phyloP scores from a whole-genome alignment of 2,888 invertebrate genomes.

The Pammene aurita region DNA sequence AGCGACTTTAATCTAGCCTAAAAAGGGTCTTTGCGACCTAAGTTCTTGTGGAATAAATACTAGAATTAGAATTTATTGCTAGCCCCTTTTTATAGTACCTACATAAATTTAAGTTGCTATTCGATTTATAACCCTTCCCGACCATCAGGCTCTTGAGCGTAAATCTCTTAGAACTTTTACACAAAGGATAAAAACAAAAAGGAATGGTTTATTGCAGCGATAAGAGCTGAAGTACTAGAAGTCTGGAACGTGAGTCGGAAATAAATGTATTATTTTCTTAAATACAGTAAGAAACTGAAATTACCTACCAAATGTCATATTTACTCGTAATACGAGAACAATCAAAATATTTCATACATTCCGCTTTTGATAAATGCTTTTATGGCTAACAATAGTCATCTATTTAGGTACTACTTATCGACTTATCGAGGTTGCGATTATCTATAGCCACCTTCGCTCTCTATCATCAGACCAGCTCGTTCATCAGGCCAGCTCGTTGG shows the following conservation, averaged over 20 bases:
- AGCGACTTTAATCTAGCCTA: too few species aligned
- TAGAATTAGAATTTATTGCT: not conserved
- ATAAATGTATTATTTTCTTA: conserved; percentile 6
- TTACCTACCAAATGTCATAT: not conserved
- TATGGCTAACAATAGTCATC: too few species aligned
- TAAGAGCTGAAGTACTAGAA: conserved; percentile 20
- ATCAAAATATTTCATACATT: too few species aligned
- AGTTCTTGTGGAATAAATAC: not conserved
- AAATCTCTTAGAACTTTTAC: conserved; percentile 13
- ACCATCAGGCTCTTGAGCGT: conserved; percentile 10
- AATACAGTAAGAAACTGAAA: not conserved
- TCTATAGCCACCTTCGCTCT: too few species aligned
- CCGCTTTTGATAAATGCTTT: too few species aligned
- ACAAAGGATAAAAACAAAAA: conserved; percentile 1
- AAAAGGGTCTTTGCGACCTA: too few species aligned
- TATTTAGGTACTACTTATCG: too few species aligned
- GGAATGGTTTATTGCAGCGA: conserved; percentile 18
- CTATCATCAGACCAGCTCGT: too few species aligned
- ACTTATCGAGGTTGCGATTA: too few species aligned
- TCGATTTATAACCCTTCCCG: conserved; percentile 15
- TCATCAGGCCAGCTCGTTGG: too few species aligned
- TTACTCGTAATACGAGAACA: too few species aligned
- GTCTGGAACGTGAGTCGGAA: conserved; percentile 1
- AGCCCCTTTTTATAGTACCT: not conserved
- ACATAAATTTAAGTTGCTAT: conserved; percentile 3